Evolutionary conservation across 35 echinoderm and acorn worm genomes (phyloP), one percentile per base, ranked within the genome.

Genomic region (Holothuria glaberrima): DNA sequence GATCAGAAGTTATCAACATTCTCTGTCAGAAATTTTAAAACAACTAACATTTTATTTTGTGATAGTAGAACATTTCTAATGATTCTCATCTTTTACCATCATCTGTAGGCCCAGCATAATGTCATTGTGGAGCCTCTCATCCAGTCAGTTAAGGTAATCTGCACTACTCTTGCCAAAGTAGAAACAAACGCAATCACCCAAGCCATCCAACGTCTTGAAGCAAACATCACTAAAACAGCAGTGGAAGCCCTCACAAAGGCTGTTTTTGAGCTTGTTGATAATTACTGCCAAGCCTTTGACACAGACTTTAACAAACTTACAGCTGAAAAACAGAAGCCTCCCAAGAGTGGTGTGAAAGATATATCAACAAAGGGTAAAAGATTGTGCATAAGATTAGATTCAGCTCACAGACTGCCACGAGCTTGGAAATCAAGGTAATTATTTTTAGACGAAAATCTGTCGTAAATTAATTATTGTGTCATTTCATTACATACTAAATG

Each of bases 251-350:
- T 95, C 45, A 95, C 91, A 1, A 67, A 86, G 14, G 87, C 93
- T 0, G 91, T 99, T 18, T 74, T 95, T 18, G 86, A 91, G 24
- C 68, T 99, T 19, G 89, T 95, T 9, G 91, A 95, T 48, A 88
- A 89, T 12, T 99, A 99, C 80, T 99, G 97, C 56, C 88, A 94
- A 44, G 93, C 97, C 2, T 99, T 99, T 68, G 97, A 99, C 69
- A 99, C 97, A 0, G 92, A 94, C 70, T 91, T 97, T 66, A 82
- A 91, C 52, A 92, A 83, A 46, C 68, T 91, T n/a, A 71, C 59
- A 5, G 86, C 45, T 1, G 65, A 89, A 0, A 60, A 27, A 14
- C 27, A 69, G 24, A 36, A 35, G 14, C 62, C 75, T 0, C 66
- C 69, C 2, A 90, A 90, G 82, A 32, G 56, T 2, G 52, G 76